Percentiles rank a stretch among this genome's conserved stretches.
Evolutionary conservation across 2,113 vertebrate species (phyloP).

Genomic region (Sinocyclocheilus anophthalmus): DNA sequence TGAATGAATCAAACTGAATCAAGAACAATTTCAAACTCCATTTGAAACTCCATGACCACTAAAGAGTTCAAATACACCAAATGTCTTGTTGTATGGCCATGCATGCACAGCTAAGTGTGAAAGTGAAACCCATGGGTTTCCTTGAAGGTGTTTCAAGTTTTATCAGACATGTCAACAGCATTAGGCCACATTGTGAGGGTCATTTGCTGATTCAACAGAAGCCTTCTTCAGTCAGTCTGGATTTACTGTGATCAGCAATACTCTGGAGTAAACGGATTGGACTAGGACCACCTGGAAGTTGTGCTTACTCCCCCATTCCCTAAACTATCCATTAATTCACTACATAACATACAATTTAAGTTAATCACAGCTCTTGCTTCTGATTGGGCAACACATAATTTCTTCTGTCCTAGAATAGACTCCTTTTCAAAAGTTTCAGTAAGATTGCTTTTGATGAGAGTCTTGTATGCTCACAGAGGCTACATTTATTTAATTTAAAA

Average conservation of each 20-base stretch:
- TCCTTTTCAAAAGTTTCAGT: neutral
- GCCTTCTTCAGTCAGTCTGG: neutral
- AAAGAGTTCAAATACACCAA: neutral
- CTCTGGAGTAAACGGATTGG: neutral
- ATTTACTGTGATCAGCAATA: neutral
- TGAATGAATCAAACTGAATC: too few species aligned
- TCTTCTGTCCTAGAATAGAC: neutral
- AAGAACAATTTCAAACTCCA: too few species aligned
- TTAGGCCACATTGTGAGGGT: neutral
- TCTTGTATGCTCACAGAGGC: neutral
- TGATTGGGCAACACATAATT: neutral
- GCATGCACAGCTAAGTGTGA: neutral
- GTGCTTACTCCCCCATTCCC: neutral
- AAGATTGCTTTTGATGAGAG: neutral
- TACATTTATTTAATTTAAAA: neutral
- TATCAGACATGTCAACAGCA: neutral
- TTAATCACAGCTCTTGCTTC: neutral
- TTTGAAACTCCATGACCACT: neutral
- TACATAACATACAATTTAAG: neutral
- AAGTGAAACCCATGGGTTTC: neutral
- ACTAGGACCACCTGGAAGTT: neutral
- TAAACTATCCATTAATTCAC: neutral
- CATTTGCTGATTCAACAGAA: conserved; percentile 7
- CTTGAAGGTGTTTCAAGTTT: neutral
- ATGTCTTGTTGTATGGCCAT: neutral